Evolutionary conservation across 2,113 vertebrate genomes (phyloP), one percentile per base, ranked within the genome.

Genomic region (Nibea albiflora): DNA sequence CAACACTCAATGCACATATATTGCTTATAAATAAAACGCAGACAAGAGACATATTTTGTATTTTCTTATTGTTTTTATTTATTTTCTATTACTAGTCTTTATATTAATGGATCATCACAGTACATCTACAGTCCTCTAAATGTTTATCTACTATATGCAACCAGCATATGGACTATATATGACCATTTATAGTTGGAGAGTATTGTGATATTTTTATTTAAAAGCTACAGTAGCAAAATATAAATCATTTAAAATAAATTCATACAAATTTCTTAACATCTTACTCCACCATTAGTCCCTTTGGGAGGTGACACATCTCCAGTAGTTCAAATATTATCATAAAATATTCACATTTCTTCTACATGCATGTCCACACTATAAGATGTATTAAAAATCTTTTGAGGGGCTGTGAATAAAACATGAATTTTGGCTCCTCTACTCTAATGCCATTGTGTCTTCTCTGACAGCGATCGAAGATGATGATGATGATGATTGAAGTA

Each of bases 21-120:
- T 75, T 73, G 61, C 42, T 20, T 47, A 83, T 85, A 70, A 91
- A 91, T 88, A 88, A 88, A 89, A 70, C 65, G 31, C 20, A 81
- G 66, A 73, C 3, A 79, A 83, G 52, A 84, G 17, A 83, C 46
- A 50, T 39, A 50, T 39, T 39, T 20, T 6, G 7, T 4, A 22
- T 66, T 17, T 65, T 26, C 3, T 35, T 28, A 46, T 11, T 46
- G 4, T 46, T 46, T 14, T 70, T 49, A 16, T 28, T 26, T 6
- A 35, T 73, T 84, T 26, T 42, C 5, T 57, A 12, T 31, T 26
- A 47, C 60, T 42, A 47, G 16, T 69, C 5, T 22, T 50, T 26
- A 46, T n/a, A 67, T 17, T 4, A 39, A 39, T 39, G 35, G 35
- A 39, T 39, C 8, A 9, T 39, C 7, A 39, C 7, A 39, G 8